These are phyloP conservation scores for Ophthalmolycus amberensis DNA, from an alignment of 2,113 vertebrate genomes.

Conservation along the genomic window DNA sequence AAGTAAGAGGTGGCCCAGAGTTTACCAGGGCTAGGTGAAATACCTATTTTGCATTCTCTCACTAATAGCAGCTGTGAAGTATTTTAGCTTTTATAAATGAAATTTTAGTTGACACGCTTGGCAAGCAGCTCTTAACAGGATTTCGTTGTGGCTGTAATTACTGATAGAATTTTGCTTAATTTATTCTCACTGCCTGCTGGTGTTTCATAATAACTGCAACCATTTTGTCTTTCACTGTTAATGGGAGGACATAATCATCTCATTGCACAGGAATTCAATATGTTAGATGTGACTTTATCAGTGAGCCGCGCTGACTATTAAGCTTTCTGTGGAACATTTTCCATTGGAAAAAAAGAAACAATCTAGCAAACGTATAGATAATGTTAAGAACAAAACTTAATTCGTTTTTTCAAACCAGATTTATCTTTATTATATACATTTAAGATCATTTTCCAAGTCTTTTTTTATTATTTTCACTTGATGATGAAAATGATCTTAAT, in stretches of 20 bases:
- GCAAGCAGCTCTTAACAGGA: constrained; percentile 76
- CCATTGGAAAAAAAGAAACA: not conserved
- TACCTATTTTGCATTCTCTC: constrained; percentile 64
- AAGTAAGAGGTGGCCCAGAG: constrained; percentile 64
- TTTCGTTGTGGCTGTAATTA: constrained; percentile 76
- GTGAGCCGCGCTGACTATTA: constrained; percentile 14
- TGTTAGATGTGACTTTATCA: constrained; percentile 50
- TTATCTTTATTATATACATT: not conserved
- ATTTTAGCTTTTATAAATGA: constrained; percentile 77
- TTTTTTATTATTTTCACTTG: not conserved
- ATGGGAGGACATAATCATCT: constrained; percentile 65
- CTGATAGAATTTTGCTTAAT: constrained; percentile 78
- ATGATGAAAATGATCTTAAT: not conserved
- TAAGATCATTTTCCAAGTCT: not conserved
- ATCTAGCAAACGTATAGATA: not conserved
- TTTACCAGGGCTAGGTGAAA: constrained; percentile 70
- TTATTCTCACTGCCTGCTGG: constrained; percentile 72
- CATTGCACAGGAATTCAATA: constrained; percentile 41
- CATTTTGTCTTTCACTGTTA: constrained; percentile 68
- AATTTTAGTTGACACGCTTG: constrained; percentile 79
- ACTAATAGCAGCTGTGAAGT: constrained; percentile 67
- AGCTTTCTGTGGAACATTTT: constrained; percentile 10
- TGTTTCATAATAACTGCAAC: constrained; percentile 67
- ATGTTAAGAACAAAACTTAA: not conserved
- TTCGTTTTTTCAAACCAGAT: not conserved